Evolutionary conservation across 2,113 vertebrate genomes (phyloP).

Genomic region (Corythaixoides concolor): DNA sequence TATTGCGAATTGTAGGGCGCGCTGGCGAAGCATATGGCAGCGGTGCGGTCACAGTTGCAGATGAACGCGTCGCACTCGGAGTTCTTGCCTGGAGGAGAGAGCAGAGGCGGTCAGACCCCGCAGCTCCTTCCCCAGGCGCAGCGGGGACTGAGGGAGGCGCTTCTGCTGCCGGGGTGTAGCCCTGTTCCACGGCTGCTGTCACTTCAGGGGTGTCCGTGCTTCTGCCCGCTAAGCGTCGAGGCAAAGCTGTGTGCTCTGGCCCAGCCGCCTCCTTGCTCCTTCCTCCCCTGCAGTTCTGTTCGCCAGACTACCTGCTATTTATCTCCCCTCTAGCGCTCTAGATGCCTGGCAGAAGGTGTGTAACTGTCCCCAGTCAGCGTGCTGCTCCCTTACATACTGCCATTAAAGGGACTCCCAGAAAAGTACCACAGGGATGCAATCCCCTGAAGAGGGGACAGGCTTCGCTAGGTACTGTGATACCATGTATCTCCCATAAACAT

Average conservation of each 20-base stretch:
- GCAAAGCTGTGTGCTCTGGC: too few relatives aligned
- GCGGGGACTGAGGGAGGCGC: rapidly evolving
- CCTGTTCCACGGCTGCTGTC: too few relatives aligned
- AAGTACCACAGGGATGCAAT: rapidly evolving
- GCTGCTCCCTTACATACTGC: background rate
- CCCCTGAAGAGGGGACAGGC: background rate
- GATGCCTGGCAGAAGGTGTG: rapidly evolving
- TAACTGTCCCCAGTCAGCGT: rapidly evolving
- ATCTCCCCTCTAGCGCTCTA: rapidly evolving
- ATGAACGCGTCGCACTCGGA: constrained; percentile 74
- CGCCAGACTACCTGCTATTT: background rate
- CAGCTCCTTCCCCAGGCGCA: rapidly evolving
- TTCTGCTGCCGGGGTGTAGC: background rate
- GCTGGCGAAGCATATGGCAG: constrained; percentile 82
- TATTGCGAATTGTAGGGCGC: constrained; percentile 65
- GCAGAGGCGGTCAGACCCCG: background rate
- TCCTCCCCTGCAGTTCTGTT: background rate
- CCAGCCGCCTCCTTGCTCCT: background rate
- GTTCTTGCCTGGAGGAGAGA: constrained; percentile 74
- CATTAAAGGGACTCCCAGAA: background rate
- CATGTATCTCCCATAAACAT: background rate
- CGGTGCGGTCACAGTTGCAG: constrained; percentile 85
- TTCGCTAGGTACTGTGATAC: rapidly evolving
- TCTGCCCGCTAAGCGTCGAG: background rate
- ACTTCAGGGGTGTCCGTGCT: rapidly evolving